Percentiles rank a stretch among this genome's conserved stretches.
These are phyloP conservation scores for Brachionus manjavacas DNA, from an alignment of 1,140 invertebrate genomes.

Conservation along the genomic window DNA sequence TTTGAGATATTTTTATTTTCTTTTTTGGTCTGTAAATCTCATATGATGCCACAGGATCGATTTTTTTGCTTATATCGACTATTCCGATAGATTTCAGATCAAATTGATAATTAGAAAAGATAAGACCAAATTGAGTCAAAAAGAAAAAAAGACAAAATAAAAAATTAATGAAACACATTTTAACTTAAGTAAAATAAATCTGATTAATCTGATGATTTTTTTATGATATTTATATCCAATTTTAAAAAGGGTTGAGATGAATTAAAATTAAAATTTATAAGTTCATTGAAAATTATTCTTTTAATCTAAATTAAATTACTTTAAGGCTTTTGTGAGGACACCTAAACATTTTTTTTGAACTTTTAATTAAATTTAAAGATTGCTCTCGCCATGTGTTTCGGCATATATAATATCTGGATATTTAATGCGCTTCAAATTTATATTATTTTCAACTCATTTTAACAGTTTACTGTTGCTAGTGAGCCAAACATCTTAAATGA, in stretches of 20 bases:
- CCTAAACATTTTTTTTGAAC: neutral
- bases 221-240: neutral
- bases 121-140: neutral
- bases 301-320: neutral
- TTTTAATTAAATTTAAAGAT: neutral
- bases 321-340: neutral
- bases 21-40: neutral
- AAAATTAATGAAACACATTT: neutral
- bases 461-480: too few species aligned
- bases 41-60: neutral
- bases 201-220: neutral
- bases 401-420: neutral
- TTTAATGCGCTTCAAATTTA: too few species aligned
- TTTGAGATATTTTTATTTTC: neutral
- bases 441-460: too few species aligned
- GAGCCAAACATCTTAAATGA: too few species aligned
- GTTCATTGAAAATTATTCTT: neutral
- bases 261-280: neutral
- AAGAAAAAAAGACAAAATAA: neutral
- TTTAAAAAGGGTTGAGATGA: neutral
- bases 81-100: neutral
- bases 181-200: neutral
- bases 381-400: neutral
- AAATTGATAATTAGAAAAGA: neutral
- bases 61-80: neutral